Conservation (phyloP, 2,797 vertebrate species). For the Eidolon dupreanum region DNA sequence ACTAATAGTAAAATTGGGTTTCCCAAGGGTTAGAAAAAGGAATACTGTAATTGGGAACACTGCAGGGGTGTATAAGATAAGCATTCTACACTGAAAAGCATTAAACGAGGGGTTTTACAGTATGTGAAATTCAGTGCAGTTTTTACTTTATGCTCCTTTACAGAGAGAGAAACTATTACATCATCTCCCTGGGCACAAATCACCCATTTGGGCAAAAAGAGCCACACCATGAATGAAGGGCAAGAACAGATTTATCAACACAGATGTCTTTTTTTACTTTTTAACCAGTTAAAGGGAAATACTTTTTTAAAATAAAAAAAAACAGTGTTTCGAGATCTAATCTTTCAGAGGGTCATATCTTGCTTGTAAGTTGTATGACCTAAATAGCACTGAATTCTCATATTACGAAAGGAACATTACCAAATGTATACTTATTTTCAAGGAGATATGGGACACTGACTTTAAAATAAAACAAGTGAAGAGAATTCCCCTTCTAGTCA, state of each 20-base stretch:
- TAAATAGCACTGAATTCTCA: slow-evolving; percentile 20
- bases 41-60: slow-evolving; percentile 68
- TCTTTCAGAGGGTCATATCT: slow-evolving; percentile 49
- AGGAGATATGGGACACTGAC: slow-evolving; percentile 63
- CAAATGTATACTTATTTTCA: slow-evolving; percentile 47
- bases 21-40: slow-evolving; percentile 62
- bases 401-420: slow-evolving; percentile 44
- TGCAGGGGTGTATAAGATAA: slow-evolving; percentile 61
- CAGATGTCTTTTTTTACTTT: slow-evolving; percentile 55
- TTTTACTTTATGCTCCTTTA: slow-evolving; percentile 68
- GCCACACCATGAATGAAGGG: slow-evolving; percentile 42
- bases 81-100: slow-evolving; percentile 66
- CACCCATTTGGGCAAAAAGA: slow-evolving; percentile 72
- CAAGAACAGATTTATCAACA: slow-evolving; percentile 51
- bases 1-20: slow-evolving; percentile 74
- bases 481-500: neutral
- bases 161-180: slow-evolving; percentile 72
- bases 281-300: slow-evolving; percentile 19
- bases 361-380: neutral
- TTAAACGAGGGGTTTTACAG: slow-evolving; percentile 66
- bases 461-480: slow-evolving; percentile 62
- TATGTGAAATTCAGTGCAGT: slow-evolving; percentile 38
- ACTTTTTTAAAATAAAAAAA: slow-evolving; percentile 13
- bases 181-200: slow-evolving; percentile 69
- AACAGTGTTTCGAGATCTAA: slow-evolving; percentile 24